Base-by-base conservation (phyloP, 2,113 vertebrate genomes). In the Piaya cayana region DNA sequence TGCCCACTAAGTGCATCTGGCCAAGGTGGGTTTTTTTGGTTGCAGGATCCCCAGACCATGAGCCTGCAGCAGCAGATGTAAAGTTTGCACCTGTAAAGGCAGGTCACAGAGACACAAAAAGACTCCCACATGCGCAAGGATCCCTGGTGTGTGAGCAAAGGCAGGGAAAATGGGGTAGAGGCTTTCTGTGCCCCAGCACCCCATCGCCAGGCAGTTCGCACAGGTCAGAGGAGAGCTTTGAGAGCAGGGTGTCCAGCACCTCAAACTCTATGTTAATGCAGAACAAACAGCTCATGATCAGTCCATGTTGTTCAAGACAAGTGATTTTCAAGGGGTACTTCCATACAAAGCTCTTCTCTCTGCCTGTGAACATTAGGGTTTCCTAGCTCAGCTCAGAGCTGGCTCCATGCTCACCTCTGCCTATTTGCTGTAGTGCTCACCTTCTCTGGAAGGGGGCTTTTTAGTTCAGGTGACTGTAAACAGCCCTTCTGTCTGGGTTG, bases 61-160 rank as follows among this genome's bases (percentile, higher is more conserved):
- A 69, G 30, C 20, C 58, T 45, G 45, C 0, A 0, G 50, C 0
- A 64, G 0, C 37, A 67, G 18, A 63, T 45, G 12, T 67, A 55
- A 67, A 76, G 20, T 12, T 21, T 75, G 52, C 9, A 74, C 36
- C 37, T 65, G 22, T 30, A 32, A 79, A 80, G 6, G 16, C 27
- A 55, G 19, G 19, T 50, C 43, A n/a, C 42, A 59, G 18, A 20
- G 26, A 86, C 32, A 72, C 25, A 19, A 36, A 27, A 49, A 47
- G 39, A 29, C 13, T 60, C 65, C 34, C 1, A 1, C 1, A 2
- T 39, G 13, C 60, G 12, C 15, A 32, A 92, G 26, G 11, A 76
- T 63, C 32, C 15, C 53, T 68, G 76, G 25, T 2, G 2, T 32
- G 42, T 25, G 4, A 47, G 22, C 26, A 92, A 69, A 62, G 62